Evolutionary conservation across 2,888 invertebrate genomes (phyloP), one percentile per base, ranked within the genome.

Genomic region (Diloba caeruleocephala): DNA sequence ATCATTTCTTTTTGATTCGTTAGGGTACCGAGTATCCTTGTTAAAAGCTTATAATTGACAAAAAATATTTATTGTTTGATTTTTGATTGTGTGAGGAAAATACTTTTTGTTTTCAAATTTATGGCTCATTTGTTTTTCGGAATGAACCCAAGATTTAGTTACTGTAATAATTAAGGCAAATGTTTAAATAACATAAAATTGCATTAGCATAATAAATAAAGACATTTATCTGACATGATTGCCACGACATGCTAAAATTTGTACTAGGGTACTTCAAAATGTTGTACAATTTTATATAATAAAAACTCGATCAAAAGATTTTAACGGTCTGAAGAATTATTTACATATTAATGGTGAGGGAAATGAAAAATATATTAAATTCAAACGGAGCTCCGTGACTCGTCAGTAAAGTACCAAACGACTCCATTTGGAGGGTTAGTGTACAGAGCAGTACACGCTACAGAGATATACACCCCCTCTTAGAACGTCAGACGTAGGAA

Each of bases 291-390:
- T 54, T 71, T 58, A 37, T 54, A 49, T 56, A 61, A 59, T 59
- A 56, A 57, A 62, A 65, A 65, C 69, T 71, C 64, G 67, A 75
- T 79, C 74, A 79, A 79, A 74, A 78, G 74, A 76, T 64, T 79
- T 77, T 66, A 65, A 66, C 58, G 74, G 78, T 81, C 79, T 78
- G 77, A 81, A 82, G 79, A 84, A 89, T 84, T 83, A 92, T 92
- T 92, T 85, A 85, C 92, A 92, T 92, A 90, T 90, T 92, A 92
- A 92, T 92, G 79, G 87, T 78, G 72, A 79, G 83, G 90, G 88
- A 92, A 91, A 92, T 92, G 90, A 92, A 92, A 92, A 92, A 92
- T 92, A 88, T 91, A 92, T 92, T 91, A 93, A 92, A 92, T 90
- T 90, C 92, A 89, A 88, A 88, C 89, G 79, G 81, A 86, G 86